phyloP scores from a whole-genome alignment of 1,140 invertebrate genomes.

The Neomicropteryx cornuta region DNA sequence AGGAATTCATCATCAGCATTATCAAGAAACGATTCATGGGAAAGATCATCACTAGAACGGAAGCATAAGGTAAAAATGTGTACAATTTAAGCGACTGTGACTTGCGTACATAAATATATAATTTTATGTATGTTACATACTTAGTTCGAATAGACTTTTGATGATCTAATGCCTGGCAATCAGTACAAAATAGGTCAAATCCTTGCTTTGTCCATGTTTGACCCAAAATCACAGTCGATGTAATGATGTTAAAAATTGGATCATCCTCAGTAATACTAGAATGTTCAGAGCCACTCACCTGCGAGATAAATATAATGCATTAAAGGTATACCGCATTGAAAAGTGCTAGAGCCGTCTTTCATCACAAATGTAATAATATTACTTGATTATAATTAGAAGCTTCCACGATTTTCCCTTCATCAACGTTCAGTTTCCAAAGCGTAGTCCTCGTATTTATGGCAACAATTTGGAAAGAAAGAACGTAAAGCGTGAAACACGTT shows the following conservation, averaged over 20 bases:
- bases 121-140: constrained; percentile 9
- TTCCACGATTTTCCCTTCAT: constrained; percentile 55
- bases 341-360: neutral
- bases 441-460: constrained; percentile 61
- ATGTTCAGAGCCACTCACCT: constrained; percentile 32
- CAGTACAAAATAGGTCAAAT: constrained; percentile 42
- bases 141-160: constrained; percentile 25
- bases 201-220: constrained; percentile 50
- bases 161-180: constrained; percentile 39
- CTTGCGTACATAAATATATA: neutral
- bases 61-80: neutral
- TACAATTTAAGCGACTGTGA: too few species aligned
- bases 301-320: constrained; percentile 17
- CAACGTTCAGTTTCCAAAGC: constrained; percentile 59
- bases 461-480: constrained; percentile 54
- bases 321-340: neutral
- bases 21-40: constrained; percentile 25
- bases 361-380: constrained; percentile 2
- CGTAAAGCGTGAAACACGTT: constrained; percentile 39
- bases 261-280: constrained; percentile 40
- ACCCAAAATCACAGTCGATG: constrained; percentile 49
- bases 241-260: constrained; percentile 52
- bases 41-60: neutral
- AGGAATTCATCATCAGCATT: constrained; percentile 51
- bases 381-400: constrained; percentile 25